Evolutionary conservation across 2,888 invertebrate species (phyloP).

Genomic region (Zhengitettix transpicula): DNA sequence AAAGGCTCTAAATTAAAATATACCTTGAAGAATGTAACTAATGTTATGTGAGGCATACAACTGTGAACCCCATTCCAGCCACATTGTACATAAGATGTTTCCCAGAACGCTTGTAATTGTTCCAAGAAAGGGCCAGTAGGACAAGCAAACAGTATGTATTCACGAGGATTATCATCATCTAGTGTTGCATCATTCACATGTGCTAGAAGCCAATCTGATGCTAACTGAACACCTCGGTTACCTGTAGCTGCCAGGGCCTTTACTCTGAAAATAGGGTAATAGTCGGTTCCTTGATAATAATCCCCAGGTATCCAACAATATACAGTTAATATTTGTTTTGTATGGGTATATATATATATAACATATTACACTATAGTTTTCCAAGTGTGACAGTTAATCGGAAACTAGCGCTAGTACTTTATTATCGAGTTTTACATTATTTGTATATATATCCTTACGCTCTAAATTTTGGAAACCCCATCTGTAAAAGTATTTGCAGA

Average conservation of each 20-base stretch:
- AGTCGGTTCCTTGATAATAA: no score
- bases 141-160: conserved; percentile 76
- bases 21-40: conserved; percentile 80
- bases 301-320: no score
- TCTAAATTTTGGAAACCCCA: conserved; percentile 77
- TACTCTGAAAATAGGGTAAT: conserved; percentile 37
- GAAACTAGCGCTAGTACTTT: conserved; percentile 1
- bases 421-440: neutral
- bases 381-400: no score
- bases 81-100: conserved; percentile 50
- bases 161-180: conserved; percentile 59
- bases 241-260: conserved; percentile 84
- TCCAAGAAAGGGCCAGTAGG: conserved; percentile 60
- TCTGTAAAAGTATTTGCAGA: conserved; percentile 65
- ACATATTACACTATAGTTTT: no score
- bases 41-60: conserved; percentile 76
- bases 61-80: conserved; percentile 87
- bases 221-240: conserved; percentile 70
- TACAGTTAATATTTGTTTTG: no score
- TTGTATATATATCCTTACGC: conserved; percentile 46
- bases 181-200: conserved; percentile 73
- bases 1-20: no score
- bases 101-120: conserved; percentile 61
- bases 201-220: conserved; percentile 79
- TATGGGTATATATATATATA: no score